Evolutionary conservation across 2,113 vertebrate species (phyloP), one percentile per base, ranked within the genome.

Genomic region (Dasyurus viverrinus): DNA sequence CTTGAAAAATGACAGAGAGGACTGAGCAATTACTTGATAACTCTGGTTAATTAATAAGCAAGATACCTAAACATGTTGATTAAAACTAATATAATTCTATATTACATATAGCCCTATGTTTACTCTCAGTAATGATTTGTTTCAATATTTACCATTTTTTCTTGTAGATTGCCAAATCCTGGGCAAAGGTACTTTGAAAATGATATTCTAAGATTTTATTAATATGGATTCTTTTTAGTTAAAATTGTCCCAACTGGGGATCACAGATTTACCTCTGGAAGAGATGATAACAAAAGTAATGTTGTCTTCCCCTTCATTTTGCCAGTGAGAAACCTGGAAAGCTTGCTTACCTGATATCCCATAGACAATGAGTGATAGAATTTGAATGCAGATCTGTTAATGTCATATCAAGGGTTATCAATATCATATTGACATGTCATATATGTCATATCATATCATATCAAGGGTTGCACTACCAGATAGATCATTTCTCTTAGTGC

Each of bases 191-290:
- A 0, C 53, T 8, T 76, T 19, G 68, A 92, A 90, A 93, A 92
- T 93, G 76, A 53, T 76, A 92, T 0, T 25, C 16, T 54, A 55
- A 46, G 90, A 5, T 26, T 95, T 84, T 47, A 47, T 93, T 93
- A 91, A 91, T 91, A 54, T 93, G 96, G 16, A 76, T 57, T 27
- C 89, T 91, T 0, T 26, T 93, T 52, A 89, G 89, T 90, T 93
- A 36, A 52, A 93, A 89, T 68, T 6, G 10, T 90, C 95, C 91
- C 42, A 48, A 91, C 36, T 76, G 14, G 12, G 30, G 36, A 76
- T 76, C n/a, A 23, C 22, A 84, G 68, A 42, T 84, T 84, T 84
- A 84, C 1, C 42, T 84, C 36, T 22, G 19, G n/a, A 84, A 42
- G n/a, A n/a, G 68, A 84, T 16, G 68, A 84, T 5, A 84, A 0